These are phyloP conservation scores for Gallinago stenura DNA, from an alignment of 2,797 vertebrate genomes.

Conservation along the genomic window DNA sequence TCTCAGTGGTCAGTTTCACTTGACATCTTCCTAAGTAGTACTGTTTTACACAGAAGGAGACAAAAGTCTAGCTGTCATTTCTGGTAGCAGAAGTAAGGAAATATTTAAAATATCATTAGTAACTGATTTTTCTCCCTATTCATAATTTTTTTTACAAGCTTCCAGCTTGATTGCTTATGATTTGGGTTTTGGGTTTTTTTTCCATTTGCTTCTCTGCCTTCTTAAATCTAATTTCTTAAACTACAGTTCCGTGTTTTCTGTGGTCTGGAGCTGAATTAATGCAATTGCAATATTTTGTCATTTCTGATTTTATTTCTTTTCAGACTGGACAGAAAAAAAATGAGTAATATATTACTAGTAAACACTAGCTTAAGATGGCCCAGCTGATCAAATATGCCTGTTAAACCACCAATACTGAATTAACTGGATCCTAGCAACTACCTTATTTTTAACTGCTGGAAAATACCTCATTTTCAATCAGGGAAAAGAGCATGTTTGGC, in stretches of 20 bases:
- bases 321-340: not conserved
- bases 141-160: not conserved
- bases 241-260: not conserved
- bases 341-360: not conserved
- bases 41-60: not conserved
- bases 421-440: not conserved
- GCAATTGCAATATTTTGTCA: not conserved
- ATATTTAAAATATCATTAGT: not conserved
- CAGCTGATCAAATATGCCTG: not conserved
- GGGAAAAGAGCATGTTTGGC: not conserved
- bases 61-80: not conserved
- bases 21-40: not conserved
- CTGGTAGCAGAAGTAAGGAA: not conserved
- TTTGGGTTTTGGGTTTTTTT: not conserved
- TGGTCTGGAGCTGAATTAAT: not conserved
- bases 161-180: not conserved
- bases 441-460: not conserved
- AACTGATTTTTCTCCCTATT: not conserved
- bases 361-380: not conserved
- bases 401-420: not conserved
- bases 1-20: not conserved
- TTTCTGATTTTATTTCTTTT: constrained; percentile 6
- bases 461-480: not conserved
- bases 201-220: not conserved
- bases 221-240: not conserved